A percentile compares a stretch with the other conserved stretches of the same genome.
Conservation (phyloP, 2,113 vertebrate genomes). For the Heloderma charlesbogerti region DNA sequence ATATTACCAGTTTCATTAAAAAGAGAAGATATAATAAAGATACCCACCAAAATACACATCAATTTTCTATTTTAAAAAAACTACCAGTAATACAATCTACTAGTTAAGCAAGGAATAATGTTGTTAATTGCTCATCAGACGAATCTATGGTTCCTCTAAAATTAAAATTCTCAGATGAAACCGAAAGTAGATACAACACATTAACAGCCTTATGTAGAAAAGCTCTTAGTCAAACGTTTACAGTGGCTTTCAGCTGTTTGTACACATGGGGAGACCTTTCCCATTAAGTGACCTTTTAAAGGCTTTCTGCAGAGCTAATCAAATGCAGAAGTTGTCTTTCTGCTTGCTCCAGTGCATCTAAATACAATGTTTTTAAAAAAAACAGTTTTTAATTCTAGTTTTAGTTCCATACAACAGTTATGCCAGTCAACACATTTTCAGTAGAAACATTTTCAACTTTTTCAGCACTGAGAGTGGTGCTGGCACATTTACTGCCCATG, state of each 20-base stretch:
- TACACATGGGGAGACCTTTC: no score
- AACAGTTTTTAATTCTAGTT: neutral
- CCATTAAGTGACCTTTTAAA: constrained; percentile 35
- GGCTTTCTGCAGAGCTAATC: constrained; percentile 23
- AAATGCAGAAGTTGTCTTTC: constrained; percentile 21
- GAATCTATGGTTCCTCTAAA: neutral
- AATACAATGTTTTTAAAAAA: neutral
- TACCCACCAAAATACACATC: neutral
- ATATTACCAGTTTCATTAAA: neutral
- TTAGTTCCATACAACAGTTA: neutral
- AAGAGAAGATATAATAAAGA: neutral
- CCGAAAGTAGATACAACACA: no score
- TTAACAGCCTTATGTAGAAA: no score
- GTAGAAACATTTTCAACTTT: neutral
- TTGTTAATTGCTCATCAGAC: neutral
- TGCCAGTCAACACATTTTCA: neutral
- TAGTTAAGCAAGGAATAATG: neutral
- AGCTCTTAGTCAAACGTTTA: no score
- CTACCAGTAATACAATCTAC: neutral
- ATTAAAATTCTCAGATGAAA: neutral
- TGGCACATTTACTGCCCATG: neutral
- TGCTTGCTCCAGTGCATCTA: neutral
- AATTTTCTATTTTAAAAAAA: neutral
- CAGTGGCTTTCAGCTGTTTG: no score
- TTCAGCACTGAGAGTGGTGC: neutral